These are phyloP conservation scores for Pseudomyrmex concolor DNA, from an alignment of 1,140 invertebrate species.

Conservation along the genomic window DNA sequence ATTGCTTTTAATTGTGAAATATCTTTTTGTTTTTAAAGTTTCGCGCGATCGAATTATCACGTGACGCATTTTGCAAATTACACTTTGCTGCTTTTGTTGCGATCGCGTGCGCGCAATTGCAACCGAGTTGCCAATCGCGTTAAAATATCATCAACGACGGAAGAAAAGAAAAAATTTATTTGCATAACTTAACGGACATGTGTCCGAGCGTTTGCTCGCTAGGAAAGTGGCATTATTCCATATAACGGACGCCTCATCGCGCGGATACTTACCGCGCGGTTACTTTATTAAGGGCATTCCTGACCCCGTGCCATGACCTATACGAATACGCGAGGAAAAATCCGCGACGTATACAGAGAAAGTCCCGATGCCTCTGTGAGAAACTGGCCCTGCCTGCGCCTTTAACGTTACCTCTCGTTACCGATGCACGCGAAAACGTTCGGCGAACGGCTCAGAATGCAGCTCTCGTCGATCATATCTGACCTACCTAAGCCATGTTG, in stretches of 20 bases:
- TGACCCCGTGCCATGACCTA: conserved; percentile 79
- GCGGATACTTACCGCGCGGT: conserved; percentile 67
- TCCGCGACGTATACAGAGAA: conserved; percentile 77
- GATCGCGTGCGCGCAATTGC: not conserved
- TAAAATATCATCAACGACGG: conserved; percentile 20
- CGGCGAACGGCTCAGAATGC: conserved; percentile 38
- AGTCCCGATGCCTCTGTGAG: conserved; percentile 79
- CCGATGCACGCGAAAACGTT: conserved; percentile 68
- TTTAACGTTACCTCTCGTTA: conserved; percentile 68
- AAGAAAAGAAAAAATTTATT: not conserved
- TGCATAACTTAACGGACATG: conserved; percentile 56
- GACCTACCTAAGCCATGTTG: conserved; percentile 52
- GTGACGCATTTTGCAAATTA: not conserved
- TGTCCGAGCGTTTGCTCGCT: conserved; percentile 46
- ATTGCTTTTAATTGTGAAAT: not conserved
- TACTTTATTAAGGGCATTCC: conserved; percentile 82
- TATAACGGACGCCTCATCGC: conserved; percentile 68
- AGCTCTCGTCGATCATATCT: conserved; percentile 56
- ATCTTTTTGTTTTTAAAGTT: not conserved
- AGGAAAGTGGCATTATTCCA: conserved; percentile 67
- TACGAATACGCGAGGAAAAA: conserved; percentile 76
- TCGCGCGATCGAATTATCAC: not conserved
- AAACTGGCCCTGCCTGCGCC: conserved; percentile 76
- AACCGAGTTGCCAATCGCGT: conserved; percentile 35
- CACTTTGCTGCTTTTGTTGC: conserved; percentile 6